Percentiles rank a stretch among this genome's conserved stretches.
Conservation (phyloP, 2,113 vertebrate species). For the Petroica traversi region DNA sequence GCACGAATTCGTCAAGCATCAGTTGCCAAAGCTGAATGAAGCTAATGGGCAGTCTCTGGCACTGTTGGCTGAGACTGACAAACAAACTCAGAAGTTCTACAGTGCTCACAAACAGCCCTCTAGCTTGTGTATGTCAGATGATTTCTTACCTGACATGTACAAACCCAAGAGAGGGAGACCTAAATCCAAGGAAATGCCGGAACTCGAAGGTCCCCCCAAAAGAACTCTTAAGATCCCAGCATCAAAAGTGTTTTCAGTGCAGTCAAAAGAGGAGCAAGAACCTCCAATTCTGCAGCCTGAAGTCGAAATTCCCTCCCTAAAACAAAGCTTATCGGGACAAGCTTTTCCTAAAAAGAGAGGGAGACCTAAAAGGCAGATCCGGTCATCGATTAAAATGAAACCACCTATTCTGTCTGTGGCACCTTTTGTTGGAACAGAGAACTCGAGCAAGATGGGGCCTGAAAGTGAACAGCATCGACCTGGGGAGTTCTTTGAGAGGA, state of each 20-base stretch:
- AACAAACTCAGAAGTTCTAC: constrained; percentile 71
- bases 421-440: constrained; percentile 76
- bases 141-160: constrained; percentile 72
- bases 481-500: constrained; percentile 73
- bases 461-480: constrained; percentile 65
- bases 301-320: constrained; percentile 80
- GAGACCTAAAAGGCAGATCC: constrained; percentile 85
- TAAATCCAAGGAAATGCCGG: constrained; percentile 92
- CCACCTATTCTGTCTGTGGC: constrained; percentile 76
- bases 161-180: constrained; percentile 87
- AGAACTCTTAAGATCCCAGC: constrained; percentile 85
- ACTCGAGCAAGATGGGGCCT: constrained; percentile 57
- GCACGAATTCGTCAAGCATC: constrained; percentile 73
- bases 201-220: constrained; percentile 86
- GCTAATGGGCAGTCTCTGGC: constrained; percentile 60
- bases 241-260: constrained; percentile 89
- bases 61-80: constrained; percentile 68
- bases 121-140: constrained; percentile 66
- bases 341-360: constrained; percentile 88
- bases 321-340: constrained; percentile 71
- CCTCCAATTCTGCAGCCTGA: constrained; percentile 95
- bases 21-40: constrained; percentile 77
- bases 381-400: constrained; percentile 80
- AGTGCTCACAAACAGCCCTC: constrained; percentile 70
- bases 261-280: constrained; percentile 91